Evolutionary conservation across 1,140 invertebrate species (phyloP).

Genomic region (Propsilocerus akamusi): DNA sequence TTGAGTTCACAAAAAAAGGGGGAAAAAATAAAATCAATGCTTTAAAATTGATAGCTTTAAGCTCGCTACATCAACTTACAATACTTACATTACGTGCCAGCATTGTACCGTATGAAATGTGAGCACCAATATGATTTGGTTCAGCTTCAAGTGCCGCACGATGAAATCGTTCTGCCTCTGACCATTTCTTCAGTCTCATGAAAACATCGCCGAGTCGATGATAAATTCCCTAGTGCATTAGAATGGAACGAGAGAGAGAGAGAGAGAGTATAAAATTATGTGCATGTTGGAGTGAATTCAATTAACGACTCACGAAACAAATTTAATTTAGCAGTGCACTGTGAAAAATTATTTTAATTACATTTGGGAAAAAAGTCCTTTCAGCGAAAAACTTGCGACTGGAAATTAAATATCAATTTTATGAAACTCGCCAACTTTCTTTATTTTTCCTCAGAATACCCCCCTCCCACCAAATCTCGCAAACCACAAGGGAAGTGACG

Average conservation of each 20-base stretch:
- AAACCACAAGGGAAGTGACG: no score
- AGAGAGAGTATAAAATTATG: neutral
- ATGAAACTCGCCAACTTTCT: no score
- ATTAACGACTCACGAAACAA: neutral
- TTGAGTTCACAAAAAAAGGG: neutral
- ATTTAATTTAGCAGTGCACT: conserved; percentile 2
- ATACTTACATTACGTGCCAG: conserved; percentile 69
- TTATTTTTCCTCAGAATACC: no score
- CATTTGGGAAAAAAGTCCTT: no score
- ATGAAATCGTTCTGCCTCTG: conserved; percentile 70
- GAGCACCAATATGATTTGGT: conserved; percentile 72
- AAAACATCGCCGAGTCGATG: conserved; percentile 53
- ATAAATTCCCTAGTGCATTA: conserved; percentile 12
- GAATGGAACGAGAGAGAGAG: neutral
- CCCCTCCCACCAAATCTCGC: no score
- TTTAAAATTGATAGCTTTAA: neutral
- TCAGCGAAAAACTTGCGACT: no score
- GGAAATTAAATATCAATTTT: no score
- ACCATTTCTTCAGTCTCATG: conserved; percentile 55
- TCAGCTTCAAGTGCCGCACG: conserved; percentile 58
- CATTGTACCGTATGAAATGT: conserved; percentile 81
- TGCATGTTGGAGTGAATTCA: neutral
- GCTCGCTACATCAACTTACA: neutral
- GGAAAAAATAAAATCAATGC: neutral
- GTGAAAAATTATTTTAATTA: no score